A percentile compares a stretch with the other conserved stretches of the same genome.
These are phyloP conservation scores for Sceloporus tristichus DNA, from an alignment of 2,113 vertebrate genomes.

Conservation along the genomic window DNA sequence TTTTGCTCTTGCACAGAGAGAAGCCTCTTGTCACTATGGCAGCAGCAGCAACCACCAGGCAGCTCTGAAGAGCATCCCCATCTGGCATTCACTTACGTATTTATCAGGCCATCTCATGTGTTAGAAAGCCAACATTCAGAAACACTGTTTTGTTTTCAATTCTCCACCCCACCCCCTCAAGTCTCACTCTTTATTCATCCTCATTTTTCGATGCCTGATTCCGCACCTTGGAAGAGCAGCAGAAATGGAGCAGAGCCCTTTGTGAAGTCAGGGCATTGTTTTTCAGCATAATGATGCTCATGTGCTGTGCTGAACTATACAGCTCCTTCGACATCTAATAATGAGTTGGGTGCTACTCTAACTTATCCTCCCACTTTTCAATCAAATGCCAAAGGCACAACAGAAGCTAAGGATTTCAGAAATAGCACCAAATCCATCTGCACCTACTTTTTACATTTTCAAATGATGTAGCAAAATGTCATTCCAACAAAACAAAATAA, in stretches of 20 bases:
- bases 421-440: background rate
- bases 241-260: background rate
- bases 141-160: background rate
- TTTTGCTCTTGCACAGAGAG: background rate
- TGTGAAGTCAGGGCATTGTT: background rate
- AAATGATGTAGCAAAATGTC: background rate
- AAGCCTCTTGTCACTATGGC: slow-evolving; percentile 39
- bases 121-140: background rate
- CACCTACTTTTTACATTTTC: background rate
- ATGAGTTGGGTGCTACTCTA: background rate
- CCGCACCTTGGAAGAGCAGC: background rate
- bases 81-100: slow-evolving; percentile 20
- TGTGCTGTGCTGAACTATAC: background rate
- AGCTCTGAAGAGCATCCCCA: background rate
- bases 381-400: slow-evolving; percentile 11
- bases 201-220: background rate
- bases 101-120: slow-evolving; percentile 24
- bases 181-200: background rate
- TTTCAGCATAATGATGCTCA: background rate
- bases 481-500: slow-evolving; percentile 5
- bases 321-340: background rate
- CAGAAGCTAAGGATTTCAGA: background rate
- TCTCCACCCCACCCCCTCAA: background rate
- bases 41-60: slow-evolving; percentile 40
- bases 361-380: background rate